Evolutionary conservation across 2,113 vertebrate genomes (phyloP), one percentile per base, ranked within the genome.

Genomic region (Anoplopoma fimbria): DNA sequence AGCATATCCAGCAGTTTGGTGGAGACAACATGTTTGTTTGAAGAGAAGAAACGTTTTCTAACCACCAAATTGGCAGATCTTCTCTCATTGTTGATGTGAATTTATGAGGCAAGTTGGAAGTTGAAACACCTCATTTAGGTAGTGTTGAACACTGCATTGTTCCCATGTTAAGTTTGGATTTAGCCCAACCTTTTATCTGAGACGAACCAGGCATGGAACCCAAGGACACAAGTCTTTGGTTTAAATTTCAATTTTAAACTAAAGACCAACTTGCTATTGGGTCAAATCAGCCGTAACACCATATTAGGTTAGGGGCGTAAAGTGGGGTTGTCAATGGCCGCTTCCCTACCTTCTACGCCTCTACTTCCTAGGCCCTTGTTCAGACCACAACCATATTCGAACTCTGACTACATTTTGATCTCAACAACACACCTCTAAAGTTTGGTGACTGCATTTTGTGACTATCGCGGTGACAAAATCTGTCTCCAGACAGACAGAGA

Each of bases 61-160:
- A 27, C 53, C 58, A 55, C 57, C 61, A 62, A 79, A 10, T 7
- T 83, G 69, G 75, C 63, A 77, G 63, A 60, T 77, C 9, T 36
- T 68, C 4, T 31, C 49, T 29, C 31, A 57, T 69, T 87, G 81
- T 69, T 84, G 83, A 77, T 72, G 45, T 80, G 83, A 79, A 84
- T 63, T n/a, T 47, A 79, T 3, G 79, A 79, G 72, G 61, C 6
- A 17, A 63, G 42, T 49, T 72, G 73, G 51, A 78, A 82, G 45
- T 40, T 69, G 60, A 80, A 82, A 71, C 63, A 82, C 79, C 71
- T 82, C 75, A 69, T 83, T 85, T 58, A 27, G 60, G 61, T 38
- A 10, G 74, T 51, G 67, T 68, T 77, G 70, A 81, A 63, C 49
- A 23, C 9, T 34, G 38, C 60, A 75, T 76, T 87, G 87, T 70